Evolutionary conservation across 2,888 invertebrate genomes (phyloP), one percentile per base, ranked within the genome.

Genomic region (Euplexia lucipara): DNA sequence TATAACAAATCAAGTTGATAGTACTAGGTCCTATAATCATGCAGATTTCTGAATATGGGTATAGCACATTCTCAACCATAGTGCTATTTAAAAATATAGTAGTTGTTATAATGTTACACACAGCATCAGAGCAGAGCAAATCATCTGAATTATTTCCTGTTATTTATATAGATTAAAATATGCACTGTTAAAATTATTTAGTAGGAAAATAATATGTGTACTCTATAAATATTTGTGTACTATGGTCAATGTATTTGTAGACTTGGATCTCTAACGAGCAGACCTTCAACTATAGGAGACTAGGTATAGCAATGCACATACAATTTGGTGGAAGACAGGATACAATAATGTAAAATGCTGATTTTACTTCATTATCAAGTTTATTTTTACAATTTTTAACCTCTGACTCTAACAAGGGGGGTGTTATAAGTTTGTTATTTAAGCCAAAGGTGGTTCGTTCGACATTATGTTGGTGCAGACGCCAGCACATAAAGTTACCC

Each of bases 161-260:
- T 69, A 61, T 41, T 74, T 52, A 54, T 70, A 64, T 75, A 67
- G 48, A 74, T 66, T 63, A 57, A 53, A 49, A 60, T 62, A 37
- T 49, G 52, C 59, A 60, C 56, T 49, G 45, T 63, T 70, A 54
- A 51, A 63, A 42, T 47, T 48, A 39, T 48, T 35, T 35, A 51
- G 45, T 63, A 63, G 60, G 74, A 58, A 78, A 78, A 61, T 67
- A 26, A 26, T 26, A 59, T 71, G 42, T 68, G 34, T 54, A 47
- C 65, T 48, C 30, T 69, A 42, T 54, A 56, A 56, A 56, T 75
- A 68, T 62, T 57, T 70, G 65, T 77, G 42, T 73, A 54, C 22
- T 63, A 32, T 60, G 32, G 61, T 60, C 5, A 3, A 26, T 26
- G 2, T 26, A 26, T 26, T 26, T 26, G 5, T 26, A 3, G 26